Base-by-base conservation (phyloP, 2,888 invertebrate genomes). In the Pollenia labialis region DNA sequence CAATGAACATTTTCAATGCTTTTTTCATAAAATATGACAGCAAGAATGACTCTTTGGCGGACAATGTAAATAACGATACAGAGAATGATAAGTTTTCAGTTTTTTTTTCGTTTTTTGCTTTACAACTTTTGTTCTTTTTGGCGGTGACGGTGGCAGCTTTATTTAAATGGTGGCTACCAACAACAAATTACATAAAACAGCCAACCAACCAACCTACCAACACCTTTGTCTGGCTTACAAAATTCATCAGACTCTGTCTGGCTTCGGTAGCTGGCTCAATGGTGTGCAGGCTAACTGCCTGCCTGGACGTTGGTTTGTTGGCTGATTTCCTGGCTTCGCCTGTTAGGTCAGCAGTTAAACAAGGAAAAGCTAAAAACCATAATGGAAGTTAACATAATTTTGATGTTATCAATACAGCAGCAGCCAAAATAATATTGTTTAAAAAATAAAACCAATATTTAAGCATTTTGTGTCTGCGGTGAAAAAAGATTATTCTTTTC, bases 281-380 rank as follows among this genome's bases (percentile, higher is more conserved):
- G 69, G 50, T 69, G 54, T 66, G 56, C 81, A 10, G 32, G 16
- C 40, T 58, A 64, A 8, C 69, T 56, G 50, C 4, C 46, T 54
- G 23, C 11, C 40, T 60, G 48, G 23, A 9, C 12, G 50, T 56
- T 72, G 60, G n/a, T 48, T 74, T 10, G 50, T 71, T 83, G 68
- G 52, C n/a, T 74, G 66, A 44, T 46, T 75, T 44, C 18, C 66
- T 69, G 60, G 11, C 23, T 66, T 23, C 56, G 71, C 44, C 85
- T 87, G 83, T 84, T 89, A 88, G 89, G 89, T 90, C 91, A 89
- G 88, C 89, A 81, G 48, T 85, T 88, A 81, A 74, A 79, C 74
- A 85, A 80, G 42, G 62, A 76, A 80, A 81, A 84, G 79, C 71
- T 84, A 77, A 89, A 87, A 80, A 69, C 87, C 88, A 80, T 75